Conservation (phyloP, 2,797 vertebrate species). For the Betta splendens region DNA sequence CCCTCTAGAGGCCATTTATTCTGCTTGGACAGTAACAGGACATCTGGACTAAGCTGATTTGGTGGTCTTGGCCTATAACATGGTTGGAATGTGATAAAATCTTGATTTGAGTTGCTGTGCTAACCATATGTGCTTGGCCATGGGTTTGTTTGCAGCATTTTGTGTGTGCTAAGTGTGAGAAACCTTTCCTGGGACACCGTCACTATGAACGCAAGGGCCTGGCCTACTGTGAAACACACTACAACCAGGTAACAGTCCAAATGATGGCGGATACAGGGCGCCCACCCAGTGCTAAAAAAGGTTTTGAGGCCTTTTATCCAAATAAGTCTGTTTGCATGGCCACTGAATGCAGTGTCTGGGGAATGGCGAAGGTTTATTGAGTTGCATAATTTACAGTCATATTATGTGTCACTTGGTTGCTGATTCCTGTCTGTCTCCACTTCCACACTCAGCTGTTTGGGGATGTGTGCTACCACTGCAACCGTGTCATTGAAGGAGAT, state of each 20-base stretch:
- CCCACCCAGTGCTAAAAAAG: conserved; percentile 34
- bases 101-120: conserved; percentile 40
- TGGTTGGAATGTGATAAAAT: conserved; percentile 30
- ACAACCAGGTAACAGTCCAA: conserved; percentile 91
- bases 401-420: not conserved
- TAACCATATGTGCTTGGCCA: conserved; percentile 62
- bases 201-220: conserved; percentile 98
- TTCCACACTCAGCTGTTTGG: conserved; percentile 88
- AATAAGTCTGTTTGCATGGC: conserved; percentile 33
- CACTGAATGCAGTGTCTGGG: conserved; percentile 1
- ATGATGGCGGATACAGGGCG: not conserved
- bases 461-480: conserved; percentile 98
- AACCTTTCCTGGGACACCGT: conserved; percentile 97
- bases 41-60: conserved; percentile 41
- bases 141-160: conserved; percentile 83
- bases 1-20: conserved; percentile 10
- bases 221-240: conserved; percentile 99
- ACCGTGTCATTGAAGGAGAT: conserved; percentile 96
- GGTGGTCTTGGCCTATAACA: conserved; percentile 24
- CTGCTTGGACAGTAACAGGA: conserved; percentile 34
- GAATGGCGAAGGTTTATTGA: not conserved
- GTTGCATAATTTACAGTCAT: conserved; percentile 2
- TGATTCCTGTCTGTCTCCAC: conserved; percentile 39
- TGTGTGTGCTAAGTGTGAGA: conserved; percentile 90
- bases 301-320: not conserved